Evolutionary conservation across 2,888 invertebrate genomes (phyloP), one percentile per base, ranked within the genome.

Genomic region (Pammene aurita): DNA sequence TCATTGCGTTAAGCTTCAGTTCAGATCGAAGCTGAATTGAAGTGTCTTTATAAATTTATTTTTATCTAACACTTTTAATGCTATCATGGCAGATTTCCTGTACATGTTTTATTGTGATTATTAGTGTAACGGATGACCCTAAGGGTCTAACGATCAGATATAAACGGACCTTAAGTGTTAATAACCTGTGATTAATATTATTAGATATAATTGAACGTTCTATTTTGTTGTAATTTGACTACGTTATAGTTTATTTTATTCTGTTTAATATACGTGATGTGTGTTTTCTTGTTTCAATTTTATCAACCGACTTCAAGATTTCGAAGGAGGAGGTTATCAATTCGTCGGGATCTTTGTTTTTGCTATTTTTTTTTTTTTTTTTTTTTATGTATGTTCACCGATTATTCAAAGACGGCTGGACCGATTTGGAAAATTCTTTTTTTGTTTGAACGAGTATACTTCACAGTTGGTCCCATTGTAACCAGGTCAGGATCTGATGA

Each of bases 11-110:
- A 56, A 38, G 7, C n/a, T 38, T 11, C 18, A 14, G 11, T 34
- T 58, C 38, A 1, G 2, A 18, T 13, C 50, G 11, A 0, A n/a
- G 0, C 18, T 42, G 14, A 18, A 48, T 41, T 64, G 26, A 26
- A 26, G 26, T 64, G 46, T 44, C 50, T 80, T 79, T 80, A 78
- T 76, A n/a, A n/a, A 72, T 79, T 78, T 74, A 75, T 77, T 78
- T 78, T 78, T 73, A 78, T 81, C 80, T 82, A 83, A 83, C 81
- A 82, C 81, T 80, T 76, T 76, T 72, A 80, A 78, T 78, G 76
- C 74, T 76, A 77, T 82, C 79, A 74, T 80, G 79, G 82, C 76
- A 77, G 72, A 68, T 74, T 72, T 77, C 78, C 76, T 77, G 76
- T 77, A 78, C 78, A 74, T 75, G 71, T 77, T 80, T 80, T 80